These are phyloP conservation scores for Microplitis manilae DNA, from an alignment of 2,888 invertebrate species.

Conservation along the genomic window DNA sequence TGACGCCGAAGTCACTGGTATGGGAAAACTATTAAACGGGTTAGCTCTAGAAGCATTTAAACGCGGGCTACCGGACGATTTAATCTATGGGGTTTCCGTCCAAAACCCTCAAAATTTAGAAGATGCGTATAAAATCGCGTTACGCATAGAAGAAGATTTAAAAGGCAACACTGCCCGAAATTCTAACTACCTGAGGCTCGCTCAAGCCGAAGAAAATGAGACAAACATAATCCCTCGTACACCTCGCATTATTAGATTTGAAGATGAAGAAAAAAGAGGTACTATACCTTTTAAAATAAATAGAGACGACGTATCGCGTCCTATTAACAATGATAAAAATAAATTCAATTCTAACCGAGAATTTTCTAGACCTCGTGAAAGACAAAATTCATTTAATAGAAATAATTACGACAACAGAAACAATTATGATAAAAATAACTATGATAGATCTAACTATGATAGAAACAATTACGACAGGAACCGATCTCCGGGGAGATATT, in stretches of 20 bases:
- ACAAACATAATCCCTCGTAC: not conserved
- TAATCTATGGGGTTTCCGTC: slow-evolving; percentile 36
- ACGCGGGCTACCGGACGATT: slow-evolving; percentile 35
- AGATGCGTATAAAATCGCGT: not conserved
- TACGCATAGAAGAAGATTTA: slow-evolving; percentile 8
- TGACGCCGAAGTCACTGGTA: not conserved
- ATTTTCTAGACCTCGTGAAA: too few relatives aligned
- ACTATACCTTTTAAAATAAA: not conserved
- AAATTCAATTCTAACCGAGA: too few relatives aligned
- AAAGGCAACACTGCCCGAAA: not conserved
- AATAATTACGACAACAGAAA: not conserved
- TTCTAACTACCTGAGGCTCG: not conserved
- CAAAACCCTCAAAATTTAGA: not conserved
- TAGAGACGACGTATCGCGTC: not conserved
- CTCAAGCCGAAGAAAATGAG: not conserved
- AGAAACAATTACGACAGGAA: not conserved
- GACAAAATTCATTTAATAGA: not conserved
- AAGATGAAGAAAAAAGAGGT: not conserved
- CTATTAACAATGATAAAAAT: not conserved
- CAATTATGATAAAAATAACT: not conserved
- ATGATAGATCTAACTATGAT: not conserved
- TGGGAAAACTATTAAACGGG: slow-evolving; percentile 34
- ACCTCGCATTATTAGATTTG: not conserved
- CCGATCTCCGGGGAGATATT: not conserved
- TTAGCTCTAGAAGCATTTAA: slow-evolving; percentile 36